Evolutionary conservation across 2,797 vertebrate genomes (phyloP).

Genomic region (Periophthalmus magnuspinnatus): DNA sequence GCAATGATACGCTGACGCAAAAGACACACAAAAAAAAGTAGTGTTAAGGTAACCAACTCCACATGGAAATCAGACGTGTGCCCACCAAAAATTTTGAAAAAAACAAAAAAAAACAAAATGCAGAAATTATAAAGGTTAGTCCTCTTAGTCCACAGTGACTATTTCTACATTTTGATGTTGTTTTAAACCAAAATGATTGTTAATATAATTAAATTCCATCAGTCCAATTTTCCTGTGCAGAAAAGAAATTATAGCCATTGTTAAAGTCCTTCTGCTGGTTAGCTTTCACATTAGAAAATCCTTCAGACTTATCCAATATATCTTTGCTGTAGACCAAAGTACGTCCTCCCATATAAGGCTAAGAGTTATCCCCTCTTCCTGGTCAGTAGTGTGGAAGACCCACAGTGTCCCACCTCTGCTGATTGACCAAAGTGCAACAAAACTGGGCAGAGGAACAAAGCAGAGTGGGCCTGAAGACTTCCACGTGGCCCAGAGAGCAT

Average conservation of each 20-base stretch:
- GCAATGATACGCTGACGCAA: not conserved
- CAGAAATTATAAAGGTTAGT: constrained; percentile 8
- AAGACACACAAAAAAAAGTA: not conserved
- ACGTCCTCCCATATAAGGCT: constrained; percentile 61
- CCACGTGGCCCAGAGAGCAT: constrained; percentile 62
- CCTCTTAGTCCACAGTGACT: constrained; percentile 39
- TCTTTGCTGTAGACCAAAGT: constrained; percentile 25
- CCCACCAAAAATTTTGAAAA: not conserved
- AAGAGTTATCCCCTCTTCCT: constrained; percentile 48
- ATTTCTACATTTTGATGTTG: constrained; percentile 2
- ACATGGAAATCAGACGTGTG: not conserved
- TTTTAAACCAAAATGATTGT: constrained; percentile 30
- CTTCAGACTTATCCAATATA: constrained; percentile 24
- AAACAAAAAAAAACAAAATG: not conserved
- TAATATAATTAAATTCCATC: constrained; percentile 28
- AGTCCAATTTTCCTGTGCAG: constrained; percentile 30
- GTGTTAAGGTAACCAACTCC: not conserved
- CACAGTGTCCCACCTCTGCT: constrained; percentile 35
- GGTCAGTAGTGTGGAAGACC: constrained; percentile 60
- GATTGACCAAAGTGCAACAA: constrained; percentile 56
- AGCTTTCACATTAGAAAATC: constrained; percentile 35
- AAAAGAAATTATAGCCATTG: constrained; percentile 47
- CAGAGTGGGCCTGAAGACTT: not conserved
- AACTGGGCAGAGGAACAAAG: constrained; percentile 34
- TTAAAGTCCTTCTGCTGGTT: constrained; percentile 40